Conservation (phyloP, 1,140 invertebrate genomes). For the Eupristina koningsbergeri region DNA sequence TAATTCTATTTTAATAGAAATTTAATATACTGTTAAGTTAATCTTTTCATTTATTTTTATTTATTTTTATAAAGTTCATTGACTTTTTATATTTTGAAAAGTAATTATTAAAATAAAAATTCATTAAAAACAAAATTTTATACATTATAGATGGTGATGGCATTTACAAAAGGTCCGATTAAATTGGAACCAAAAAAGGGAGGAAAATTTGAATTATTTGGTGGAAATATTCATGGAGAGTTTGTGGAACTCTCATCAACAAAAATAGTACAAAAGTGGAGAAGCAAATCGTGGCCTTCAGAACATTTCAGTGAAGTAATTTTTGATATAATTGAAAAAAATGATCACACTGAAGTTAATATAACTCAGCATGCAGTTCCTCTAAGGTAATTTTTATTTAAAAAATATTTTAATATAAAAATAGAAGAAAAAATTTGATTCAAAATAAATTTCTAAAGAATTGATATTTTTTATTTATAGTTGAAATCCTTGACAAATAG, state of each 20-base stretch:
- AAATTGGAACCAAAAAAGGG: slow-evolving; percentile 85
- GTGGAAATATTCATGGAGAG: slow-evolving; percentile 91
- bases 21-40: no score
- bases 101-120: no score
- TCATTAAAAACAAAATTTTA: neutral
- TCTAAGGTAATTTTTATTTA: slow-evolving; percentile 70
- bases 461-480: no score
- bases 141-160: slow-evolving; percentile 83
- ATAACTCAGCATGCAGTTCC: slow-evolving; percentile 89
- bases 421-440: no score
- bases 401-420: neutral
- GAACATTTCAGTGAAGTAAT: slow-evolving; percentile 93
- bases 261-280: slow-evolving; percentile 94
- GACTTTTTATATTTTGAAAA: no score
- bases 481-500: no score
- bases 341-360: slow-evolving; percentile 86
- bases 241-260: slow-evolving; percentile 89
- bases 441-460: no score
- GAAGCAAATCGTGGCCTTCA: slow-evolving; percentile 94
- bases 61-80: no score
- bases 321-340: slow-evolving; percentile 87
- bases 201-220: slow-evolving; percentile 93
- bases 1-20: no score
- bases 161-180: slow-evolving; percentile 87
- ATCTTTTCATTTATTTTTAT: no score